Conservation (phyloP, 2,888 invertebrate genomes). For the Mimumesa dahlbomi region DNA sequence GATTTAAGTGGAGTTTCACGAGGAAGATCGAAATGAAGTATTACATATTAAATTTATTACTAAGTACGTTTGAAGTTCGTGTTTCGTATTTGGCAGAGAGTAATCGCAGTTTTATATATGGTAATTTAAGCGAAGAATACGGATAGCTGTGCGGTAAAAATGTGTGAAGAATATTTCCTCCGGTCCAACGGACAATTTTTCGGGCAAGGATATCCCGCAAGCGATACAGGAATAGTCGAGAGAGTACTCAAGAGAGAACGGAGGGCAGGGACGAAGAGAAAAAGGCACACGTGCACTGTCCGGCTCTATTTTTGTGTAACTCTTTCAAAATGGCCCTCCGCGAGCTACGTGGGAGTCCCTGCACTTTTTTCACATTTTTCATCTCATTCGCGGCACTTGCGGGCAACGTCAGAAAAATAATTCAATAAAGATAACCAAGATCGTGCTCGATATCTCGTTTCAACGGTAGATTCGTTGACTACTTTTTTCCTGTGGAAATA, state of each 20-base stretch:
- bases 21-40: no score
- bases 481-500: no score
- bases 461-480: no score
- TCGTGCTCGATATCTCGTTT: background rate
- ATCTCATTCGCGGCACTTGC: background rate
- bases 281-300: slow-evolving; percentile 50
- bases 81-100: no score
- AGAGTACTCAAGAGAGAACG: slow-evolving; percentile 22
- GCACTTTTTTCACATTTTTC: slow-evolving; percentile 30
- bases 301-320: slow-evolving; percentile 62
- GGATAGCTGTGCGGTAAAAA: no score
- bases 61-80: no score
- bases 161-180: slow-evolving; percentile 6
- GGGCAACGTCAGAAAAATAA: slow-evolving; percentile 14
- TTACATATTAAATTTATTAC: no score
- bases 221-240: slow-evolving; percentile 52
- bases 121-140: no score
- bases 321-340: slow-evolving; percentile 55
- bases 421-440: background rate
- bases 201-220: slow-evolving; percentile 22
- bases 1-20: no score
- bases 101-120: no score
- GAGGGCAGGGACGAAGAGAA: slow-evolving; percentile 13
- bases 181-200: background rate
- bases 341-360: slow-evolving; percentile 59